phyloP scores from a whole-genome alignment of 1,140 invertebrate genomes.

The Drosophila murphyi region DNA sequence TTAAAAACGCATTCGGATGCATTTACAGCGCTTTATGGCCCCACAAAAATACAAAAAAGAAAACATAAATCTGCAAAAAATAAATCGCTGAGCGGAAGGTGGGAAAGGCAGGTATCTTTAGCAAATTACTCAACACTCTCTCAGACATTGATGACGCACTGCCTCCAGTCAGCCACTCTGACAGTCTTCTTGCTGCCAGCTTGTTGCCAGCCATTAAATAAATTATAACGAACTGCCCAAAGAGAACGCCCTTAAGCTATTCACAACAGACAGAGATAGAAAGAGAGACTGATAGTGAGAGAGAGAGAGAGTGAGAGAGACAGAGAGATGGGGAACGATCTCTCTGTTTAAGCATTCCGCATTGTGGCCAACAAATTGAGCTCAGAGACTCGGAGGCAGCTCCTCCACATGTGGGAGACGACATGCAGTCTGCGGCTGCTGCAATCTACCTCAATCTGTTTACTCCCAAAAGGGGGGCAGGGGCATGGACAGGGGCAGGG shows the following conservation, averaged over 20 bases:
- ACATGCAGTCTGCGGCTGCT: conserved; percentile 67
- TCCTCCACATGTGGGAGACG: conserved; percentile 65
- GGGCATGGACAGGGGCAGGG: neutral
- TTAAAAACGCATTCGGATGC: conserved; percentile 78
- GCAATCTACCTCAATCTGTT: neutral
- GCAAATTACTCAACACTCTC: conserved; percentile 76
- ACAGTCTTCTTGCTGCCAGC: neutral
- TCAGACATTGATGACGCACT: conserved; percentile 45
- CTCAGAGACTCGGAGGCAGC: conserved; percentile 14
- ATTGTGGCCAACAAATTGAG: conserved; percentile 60
- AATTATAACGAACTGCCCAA: conserved; percentile 69
- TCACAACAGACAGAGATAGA: conserved; percentile 7
- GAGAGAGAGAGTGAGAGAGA: neutral
- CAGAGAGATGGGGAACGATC: neutral
- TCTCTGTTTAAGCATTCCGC: conserved; percentile 5
- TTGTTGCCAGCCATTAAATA: conserved; percentile 65
- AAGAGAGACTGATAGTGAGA: neutral
- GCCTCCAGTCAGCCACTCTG: conserved; percentile 10
- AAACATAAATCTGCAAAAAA: conserved; percentile 44
- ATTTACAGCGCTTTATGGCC: conserved; percentile 58
- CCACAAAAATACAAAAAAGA: conserved; percentile 55
- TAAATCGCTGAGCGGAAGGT: neutral
- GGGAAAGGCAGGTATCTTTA: conserved; percentile 52
- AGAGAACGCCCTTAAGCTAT: conserved; percentile 6
- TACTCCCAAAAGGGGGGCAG: conserved; percentile 4